These are phyloP conservation scores for Lithophane semibrunnea DNA, from an alignment of 2,888 invertebrate species.

Conservation along the genomic window DNA sequence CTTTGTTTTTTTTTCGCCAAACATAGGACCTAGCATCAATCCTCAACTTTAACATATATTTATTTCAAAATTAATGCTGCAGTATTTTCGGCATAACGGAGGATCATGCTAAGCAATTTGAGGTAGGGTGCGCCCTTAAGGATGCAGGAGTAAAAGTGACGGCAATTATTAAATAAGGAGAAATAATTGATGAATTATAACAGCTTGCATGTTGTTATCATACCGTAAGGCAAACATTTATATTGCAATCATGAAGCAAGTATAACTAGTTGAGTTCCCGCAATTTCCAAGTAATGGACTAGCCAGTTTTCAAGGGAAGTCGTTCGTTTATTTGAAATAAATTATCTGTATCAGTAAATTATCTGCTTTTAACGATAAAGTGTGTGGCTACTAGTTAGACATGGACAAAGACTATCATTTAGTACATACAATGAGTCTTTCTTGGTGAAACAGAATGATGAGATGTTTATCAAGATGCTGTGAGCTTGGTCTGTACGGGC, in stretches of 20 bases:
- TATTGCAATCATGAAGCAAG: constrained; percentile 20
- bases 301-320: constrained; percentile 59
- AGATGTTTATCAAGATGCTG: constrained; percentile 51
- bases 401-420: constrained; percentile 42
- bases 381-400: constrained; percentile 22
- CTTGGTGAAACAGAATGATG: constrained; percentile 32
- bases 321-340: constrained; percentile 45
- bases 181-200: constrained; percentile 34
- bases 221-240: constrained; percentile 49
- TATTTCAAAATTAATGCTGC: too few relatives aligned
- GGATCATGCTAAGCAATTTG: too few relatives aligned
- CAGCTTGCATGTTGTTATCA: constrained; percentile 48
- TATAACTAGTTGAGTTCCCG: constrained; percentile 37
- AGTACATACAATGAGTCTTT: constrained; percentile 36
- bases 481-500: constrained; percentile 31
- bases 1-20: too few relatives aligned
- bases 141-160: constrained; percentile 14
- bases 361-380: constrained; percentile 31
- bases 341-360: constrained; percentile 31
- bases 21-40: too few relatives aligned
- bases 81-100: too few relatives aligned
- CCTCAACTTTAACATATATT: too few relatives aligned
- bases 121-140: too few relatives aligned
- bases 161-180: constrained; percentile 23
- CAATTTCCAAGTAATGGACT: constrained; percentile 50